phyloP scores from a whole-genome alignment of 92 coral and sea anemone genomes.

The Anthopleura xanthogrammica region DNA sequence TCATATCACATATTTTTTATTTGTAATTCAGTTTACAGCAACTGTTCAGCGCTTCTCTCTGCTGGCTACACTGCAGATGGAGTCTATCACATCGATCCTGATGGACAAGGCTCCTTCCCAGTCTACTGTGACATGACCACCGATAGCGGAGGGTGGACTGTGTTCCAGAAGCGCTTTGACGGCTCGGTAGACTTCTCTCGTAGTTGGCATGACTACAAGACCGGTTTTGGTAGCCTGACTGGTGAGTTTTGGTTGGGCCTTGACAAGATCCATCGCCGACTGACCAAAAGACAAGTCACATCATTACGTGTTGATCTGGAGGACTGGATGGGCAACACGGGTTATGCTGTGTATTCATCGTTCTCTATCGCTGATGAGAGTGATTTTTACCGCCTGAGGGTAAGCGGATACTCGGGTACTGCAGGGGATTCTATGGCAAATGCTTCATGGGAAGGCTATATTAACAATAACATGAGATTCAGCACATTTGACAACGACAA shows the following conservation, averaged over 20 bases:
- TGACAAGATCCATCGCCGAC: background rate
- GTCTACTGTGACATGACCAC: conserved; percentile 47
- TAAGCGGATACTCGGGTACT: background rate
- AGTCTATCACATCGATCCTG: conserved; percentile 35
- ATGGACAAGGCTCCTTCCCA: conserved; percentile 1
- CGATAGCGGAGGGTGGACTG: conserved; percentile 36
- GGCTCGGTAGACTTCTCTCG: conserved; percentile 9
- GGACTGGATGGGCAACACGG: background rate
- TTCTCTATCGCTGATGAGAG: background rate
- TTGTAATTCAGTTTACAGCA: background rate
- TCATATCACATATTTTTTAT: background rate
- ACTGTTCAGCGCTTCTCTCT: conserved; percentile 38
- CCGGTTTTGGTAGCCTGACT: conserved; percentile 15
- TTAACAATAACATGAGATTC: background rate
- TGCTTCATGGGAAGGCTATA: background rate
- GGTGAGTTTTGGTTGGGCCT: background rate
- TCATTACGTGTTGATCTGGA: background rate
- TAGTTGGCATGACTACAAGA: background rate
- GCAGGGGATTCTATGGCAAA: background rate
- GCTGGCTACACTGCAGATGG: conserved; percentile 25
- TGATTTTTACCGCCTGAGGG: background rate
- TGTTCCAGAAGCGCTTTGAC: conserved; percentile 35
- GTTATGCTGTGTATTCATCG: background rate
- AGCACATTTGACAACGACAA: background rate
- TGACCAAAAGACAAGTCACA: background rate